phyloP scores from a whole-genome alignment of 2,888 invertebrate genomes.

The Nematopogon swammerdamellus region DNA sequence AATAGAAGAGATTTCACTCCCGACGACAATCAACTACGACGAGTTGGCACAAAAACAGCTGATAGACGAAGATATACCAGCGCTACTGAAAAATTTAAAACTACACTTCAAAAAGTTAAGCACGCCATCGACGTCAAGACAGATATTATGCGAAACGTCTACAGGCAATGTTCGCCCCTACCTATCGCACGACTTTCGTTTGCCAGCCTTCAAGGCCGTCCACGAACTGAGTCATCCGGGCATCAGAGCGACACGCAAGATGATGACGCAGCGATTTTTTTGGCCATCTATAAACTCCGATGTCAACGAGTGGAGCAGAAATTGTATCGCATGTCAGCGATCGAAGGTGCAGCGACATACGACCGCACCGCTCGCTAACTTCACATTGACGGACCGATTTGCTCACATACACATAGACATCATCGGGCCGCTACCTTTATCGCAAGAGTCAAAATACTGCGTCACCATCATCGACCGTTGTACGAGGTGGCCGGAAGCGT shows the following conservation, averaged over 20 bases:
- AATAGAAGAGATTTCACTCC: slow-evolving; percentile 2
- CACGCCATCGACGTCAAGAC: not conserved
- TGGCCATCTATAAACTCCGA: slow-evolving; percentile 8
- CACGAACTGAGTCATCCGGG: slow-evolving; percentile 11
- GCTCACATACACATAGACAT: slow-evolving; percentile 12
- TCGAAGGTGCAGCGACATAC: slow-evolving; percentile 10
- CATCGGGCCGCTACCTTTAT: slow-evolving; percentile 26
- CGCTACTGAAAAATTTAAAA: slow-evolving; percentile 2
- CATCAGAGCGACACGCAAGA: slow-evolving; percentile 2
- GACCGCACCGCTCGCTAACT: slow-evolving; percentile 3
- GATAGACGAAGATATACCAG: not conserved
- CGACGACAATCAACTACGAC: slow-evolving; percentile 2
- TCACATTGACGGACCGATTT: slow-evolving; percentile 3
- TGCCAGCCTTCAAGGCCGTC: slow-evolving; percentile 8
- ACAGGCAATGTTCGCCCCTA: slow-evolving; percentile 9
- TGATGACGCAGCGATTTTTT: slow-evolving; percentile 2
- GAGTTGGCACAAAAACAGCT: slow-evolving; percentile 3
- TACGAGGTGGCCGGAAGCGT: slow-evolving; percentile 24
- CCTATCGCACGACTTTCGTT: slow-evolving; percentile 10
- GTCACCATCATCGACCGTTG: slow-evolving; percentile 21
- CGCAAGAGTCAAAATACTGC: slow-evolving; percentile 18
- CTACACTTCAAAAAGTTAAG: slow-evolving; percentile 1
- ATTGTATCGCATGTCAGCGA: slow-evolving; percentile 7
- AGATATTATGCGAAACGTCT: slow-evolving; percentile 5
- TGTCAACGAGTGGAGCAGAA: slow-evolving; percentile 5